Base-by-base conservation (phyloP, 2,113 vertebrate genomes). In the Sylvia atricapilla region DNA sequence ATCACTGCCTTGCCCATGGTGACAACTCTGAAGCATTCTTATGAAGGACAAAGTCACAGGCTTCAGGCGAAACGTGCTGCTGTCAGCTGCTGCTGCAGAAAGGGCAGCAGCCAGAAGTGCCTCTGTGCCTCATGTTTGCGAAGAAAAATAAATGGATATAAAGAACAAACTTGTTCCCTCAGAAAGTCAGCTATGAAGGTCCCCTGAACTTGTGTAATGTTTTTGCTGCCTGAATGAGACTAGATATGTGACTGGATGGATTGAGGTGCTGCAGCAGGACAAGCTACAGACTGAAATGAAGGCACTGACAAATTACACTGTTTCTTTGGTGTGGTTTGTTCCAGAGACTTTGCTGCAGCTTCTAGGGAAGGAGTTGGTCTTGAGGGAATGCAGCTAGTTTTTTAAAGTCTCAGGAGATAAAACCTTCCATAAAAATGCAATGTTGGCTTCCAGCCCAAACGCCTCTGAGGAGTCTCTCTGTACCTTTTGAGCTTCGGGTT, bases 171-270 rank as follows among this genome's bases (percentile, higher is more conserved):
- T 84, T 73, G 9, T 75, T 91, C 87, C 87, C 66, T 87, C 47
- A 80, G 80, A 78, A 90, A 86, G 69, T 76, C n/a, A 63, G 19
- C 70, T 93, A 27, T 47, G 49, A 66, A 91, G 55, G 55, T 82
- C 55, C 25, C 15, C 49, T 89, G 43, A 77, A 94, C 74, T 56
- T 53, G 39, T 53, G 55, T 56, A 64, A 92, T 91, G 39, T 35
- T 91, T 84, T 55, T 82, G 33, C 53, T 92, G 85, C 72, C 82
- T 70, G 3, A 7, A 9, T 95, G 80, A 72, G 94, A 74, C 90
- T 87, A 81, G 92, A 52, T 84, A 56, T 7, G 23, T 58, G 72
- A 68, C 37, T 93, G 80, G 79, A 95, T 95, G 85, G 85, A 96
- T 95, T 84, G 58, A 68, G 76, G 73, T 81, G 64, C 88, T 92